Base-by-base conservation (phyloP, 2,888 invertebrate genomes). In the Pristionchus exspectatus region DNA sequence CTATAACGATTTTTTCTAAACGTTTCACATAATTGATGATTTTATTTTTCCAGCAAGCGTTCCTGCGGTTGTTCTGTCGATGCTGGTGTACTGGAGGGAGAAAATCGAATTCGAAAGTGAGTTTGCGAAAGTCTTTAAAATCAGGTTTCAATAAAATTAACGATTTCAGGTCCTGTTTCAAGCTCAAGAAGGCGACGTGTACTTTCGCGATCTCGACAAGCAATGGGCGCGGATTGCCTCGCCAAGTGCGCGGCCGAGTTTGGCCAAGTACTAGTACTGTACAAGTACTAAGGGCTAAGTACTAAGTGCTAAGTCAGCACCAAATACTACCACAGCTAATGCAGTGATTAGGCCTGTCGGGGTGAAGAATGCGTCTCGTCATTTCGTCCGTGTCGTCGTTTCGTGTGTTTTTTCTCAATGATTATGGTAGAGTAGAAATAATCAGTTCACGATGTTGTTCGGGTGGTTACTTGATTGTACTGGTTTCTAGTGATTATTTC, bases 161-260 rank as follows among this genome's bases (percentile, higher is more conserved):
- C 44, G 56, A 56, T 54, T 81, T 30, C 81, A 81, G 81, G 81
- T 81, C 16, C 27, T 27, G n/a, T 81, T 81, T 54, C 44, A 54
- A 4, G 50, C 50, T 0, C n/a, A 81, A 24, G 50, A 81, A 1
- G 33, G 81, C 50, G 81, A 81, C 1, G 81, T 81, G 0, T 81
- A 81, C 50, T 81, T 81, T 33, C 81, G 81, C 44, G 81, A 81
- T 12, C 50, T 81, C 14, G 81, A 50, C 50, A 81, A 81, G 50
- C 81, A 81, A 18, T 81, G 81, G 81, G 33, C 74, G 2, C 16
- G 74, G 24, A 38, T 74, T 4, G 38, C 74, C 24, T 63, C 63
- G 24, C 63, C 63, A 0, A 63, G 24, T 63, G 24, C 63, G 24
- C n/a, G 63, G 63, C 63, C 63, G n/a, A 63, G 63, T n/a, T 7